Conservation (phyloP, 2,888 invertebrate species). For the Cactoblastis cactorum region DNA sequence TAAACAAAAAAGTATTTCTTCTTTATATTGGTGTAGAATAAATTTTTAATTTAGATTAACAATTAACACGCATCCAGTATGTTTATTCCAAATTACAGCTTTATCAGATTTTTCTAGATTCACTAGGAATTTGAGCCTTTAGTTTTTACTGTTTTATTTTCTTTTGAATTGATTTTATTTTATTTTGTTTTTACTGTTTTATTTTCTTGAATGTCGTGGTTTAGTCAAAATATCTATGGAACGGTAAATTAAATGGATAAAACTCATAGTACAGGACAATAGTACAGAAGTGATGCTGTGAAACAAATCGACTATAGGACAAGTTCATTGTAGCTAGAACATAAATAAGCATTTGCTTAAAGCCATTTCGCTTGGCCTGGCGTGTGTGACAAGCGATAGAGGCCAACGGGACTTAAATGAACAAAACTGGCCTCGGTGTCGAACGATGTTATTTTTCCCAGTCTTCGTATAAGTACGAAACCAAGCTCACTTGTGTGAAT, state of each 20-base stretch:
- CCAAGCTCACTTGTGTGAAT: too few species aligned
- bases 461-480: too few species aligned
- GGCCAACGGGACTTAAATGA: constrained; percentile 17
- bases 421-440: neutral
- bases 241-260: constrained; percentile 51
- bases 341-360: constrained; percentile 70
- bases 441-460: too few species aligned
- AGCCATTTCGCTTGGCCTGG: constrained; percentile 36
- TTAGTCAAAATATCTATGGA: neutral
- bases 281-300: constrained; percentile 58
- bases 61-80: too few species aligned
- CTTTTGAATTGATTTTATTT: neutral
- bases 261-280: constrained; percentile 51
- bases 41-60: too few species aligned
- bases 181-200: neutral
- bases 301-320: constrained; percentile 66
- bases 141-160: too few species aligned
- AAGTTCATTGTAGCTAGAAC: constrained; percentile 67
- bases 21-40: too few species aligned
- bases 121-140: too few species aligned
- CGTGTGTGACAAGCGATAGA: constrained; percentile 31
- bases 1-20: too few species aligned
- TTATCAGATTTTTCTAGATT: too few species aligned
- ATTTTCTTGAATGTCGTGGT: too few species aligned
- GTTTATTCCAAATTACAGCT: too few species aligned